phyloP scores from a whole-genome alignment of 2,797 vertebrate species.

The Sphaeramia orbicularis region DNA sequence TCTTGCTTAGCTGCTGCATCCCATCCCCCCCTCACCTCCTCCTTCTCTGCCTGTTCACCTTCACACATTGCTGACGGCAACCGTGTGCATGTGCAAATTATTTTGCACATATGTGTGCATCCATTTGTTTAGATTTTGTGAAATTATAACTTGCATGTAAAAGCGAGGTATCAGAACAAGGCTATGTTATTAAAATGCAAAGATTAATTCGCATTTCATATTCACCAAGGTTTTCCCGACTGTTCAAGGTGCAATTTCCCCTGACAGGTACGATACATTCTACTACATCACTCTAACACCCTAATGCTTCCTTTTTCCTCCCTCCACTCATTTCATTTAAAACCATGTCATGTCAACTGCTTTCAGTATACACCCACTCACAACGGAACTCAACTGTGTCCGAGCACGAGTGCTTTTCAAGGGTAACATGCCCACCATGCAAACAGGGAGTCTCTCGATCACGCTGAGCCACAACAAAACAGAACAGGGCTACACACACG shows the following conservation, averaged over 20 bases:
- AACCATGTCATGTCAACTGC: slow-evolving; percentile 42
- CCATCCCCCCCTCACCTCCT: slow-evolving; percentile 40
- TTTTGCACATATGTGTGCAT: background rate
- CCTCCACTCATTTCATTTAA: slow-evolving; percentile 42
- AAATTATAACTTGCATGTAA: slow-evolving; percentile 11
- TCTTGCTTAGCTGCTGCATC: slow-evolving; percentile 65
- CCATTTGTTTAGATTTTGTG: slow-evolving; percentile 6
- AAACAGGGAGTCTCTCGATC: slow-evolving; percentile 48
- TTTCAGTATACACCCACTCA: slow-evolving; percentile 25
- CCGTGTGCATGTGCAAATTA: slow-evolving; percentile 7
- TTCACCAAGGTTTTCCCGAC: slow-evolving; percentile 51
- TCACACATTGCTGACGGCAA: slow-evolving; percentile 69
- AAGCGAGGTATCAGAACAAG: slow-evolving; percentile 41
- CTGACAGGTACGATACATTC: slow-evolving; percentile 56
- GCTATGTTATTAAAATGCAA: slow-evolving; percentile 38
- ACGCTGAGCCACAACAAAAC: slow-evolving; percentile 60
- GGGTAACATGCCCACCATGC: slow-evolving; percentile 41
- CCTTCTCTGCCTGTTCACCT: slow-evolving; percentile 64
- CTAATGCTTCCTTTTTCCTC: slow-evolving; percentile 1
- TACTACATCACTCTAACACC: slow-evolving; percentile 26
- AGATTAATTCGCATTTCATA: slow-evolving; percentile 47
- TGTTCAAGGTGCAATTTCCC: slow-evolving; percentile 43
- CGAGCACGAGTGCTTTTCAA: slow-evolving; percentile 50
- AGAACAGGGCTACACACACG: slow-evolving; percentile 31
- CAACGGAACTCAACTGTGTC: slow-evolving; percentile 23